Conservation (phyloP, 2,888 invertebrate species). For the Hypomecis punctinalis region DNA sequence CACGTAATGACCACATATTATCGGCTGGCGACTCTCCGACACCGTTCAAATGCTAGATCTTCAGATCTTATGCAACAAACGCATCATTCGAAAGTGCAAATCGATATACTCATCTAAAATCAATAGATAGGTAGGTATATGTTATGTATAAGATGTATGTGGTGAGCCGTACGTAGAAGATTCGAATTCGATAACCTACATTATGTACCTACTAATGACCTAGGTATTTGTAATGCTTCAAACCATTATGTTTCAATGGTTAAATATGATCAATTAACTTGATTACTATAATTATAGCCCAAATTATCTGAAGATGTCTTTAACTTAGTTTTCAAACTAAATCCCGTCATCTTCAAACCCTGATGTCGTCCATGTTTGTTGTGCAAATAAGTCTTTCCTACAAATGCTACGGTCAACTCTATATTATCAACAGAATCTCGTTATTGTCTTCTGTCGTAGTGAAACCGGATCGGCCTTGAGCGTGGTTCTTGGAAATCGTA, state of each 20-base stretch:
- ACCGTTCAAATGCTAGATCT: constrained; percentile 65
- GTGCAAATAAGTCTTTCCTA: background rate
- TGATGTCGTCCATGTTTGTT: background rate
- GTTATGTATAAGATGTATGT: background rate
- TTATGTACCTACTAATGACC: background rate
- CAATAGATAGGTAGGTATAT: constrained; percentile 21
- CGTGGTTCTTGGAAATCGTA: constrained; percentile 30
- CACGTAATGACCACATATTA: constrained; percentile 58
- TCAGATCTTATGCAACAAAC: constrained; percentile 58
- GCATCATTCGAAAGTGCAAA: constrained; percentile 59
- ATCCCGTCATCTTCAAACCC: background rate
- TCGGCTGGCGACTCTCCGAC: constrained; percentile 54
- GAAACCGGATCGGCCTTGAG: constrained; percentile 24
- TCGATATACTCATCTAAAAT: constrained; percentile 37
- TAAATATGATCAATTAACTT: background rate
- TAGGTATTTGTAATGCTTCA: background rate
- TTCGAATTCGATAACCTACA: constrained; percentile 6
- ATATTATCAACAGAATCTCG: constrained; percentile 24
- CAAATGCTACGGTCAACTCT: constrained; percentile 1
- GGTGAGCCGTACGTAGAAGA: background rate
- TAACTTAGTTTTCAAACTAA: background rate
- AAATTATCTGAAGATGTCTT: background rate
- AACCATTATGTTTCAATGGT: background rate
- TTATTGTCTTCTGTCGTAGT: constrained; percentile 21
- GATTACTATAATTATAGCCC: background rate